These are phyloP conservation scores for Papilio gigon DNA, from an alignment of 2,888 invertebrate species.

Conservation along the genomic window DNA sequence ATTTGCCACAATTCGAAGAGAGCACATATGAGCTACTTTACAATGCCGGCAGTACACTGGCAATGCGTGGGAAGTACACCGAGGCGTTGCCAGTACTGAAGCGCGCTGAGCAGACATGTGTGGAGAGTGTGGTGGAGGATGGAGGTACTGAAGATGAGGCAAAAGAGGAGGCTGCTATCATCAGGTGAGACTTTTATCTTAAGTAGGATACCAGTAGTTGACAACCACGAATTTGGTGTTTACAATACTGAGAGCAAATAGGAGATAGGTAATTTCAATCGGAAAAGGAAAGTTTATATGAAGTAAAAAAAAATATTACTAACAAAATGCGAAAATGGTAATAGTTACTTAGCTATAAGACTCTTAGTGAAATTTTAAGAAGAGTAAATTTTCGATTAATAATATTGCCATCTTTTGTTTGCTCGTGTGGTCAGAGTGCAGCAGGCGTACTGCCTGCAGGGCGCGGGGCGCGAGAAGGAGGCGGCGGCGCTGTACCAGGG, in stretches of 20 bases:
- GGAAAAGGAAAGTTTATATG: no score
- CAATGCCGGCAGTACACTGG: constrained; percentile 92
- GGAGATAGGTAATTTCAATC: no score
- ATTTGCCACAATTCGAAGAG: constrained; percentile 71
- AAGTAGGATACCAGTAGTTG: no score
- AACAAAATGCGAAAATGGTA: no score
- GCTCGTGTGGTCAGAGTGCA: constrained; percentile 86
- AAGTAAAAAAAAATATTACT: no score
- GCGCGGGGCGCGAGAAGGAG: constrained; percentile 92
- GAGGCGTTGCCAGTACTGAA: constrained; percentile 93
- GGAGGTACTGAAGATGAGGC: constrained; percentile 96
- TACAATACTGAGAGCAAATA: no score
- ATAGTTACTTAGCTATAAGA: no score
- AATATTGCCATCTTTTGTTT: neutral
- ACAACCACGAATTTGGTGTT: no score
- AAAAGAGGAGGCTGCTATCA: constrained; percentile 95
- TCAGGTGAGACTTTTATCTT: constrained; percentile 85
- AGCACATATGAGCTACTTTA: constrained; percentile 94
- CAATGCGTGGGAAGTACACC: constrained; percentile 86
- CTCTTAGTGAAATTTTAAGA: neutral
- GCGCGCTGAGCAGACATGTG: constrained; percentile 91
- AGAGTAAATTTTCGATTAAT: neutral
- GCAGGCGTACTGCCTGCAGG: constrained; percentile 93
- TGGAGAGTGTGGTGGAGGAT: constrained; percentile 93
- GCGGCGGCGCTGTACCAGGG: constrained; percentile 91